Evolutionary conservation across 2,888 invertebrate genomes (phyloP), one percentile per base, ranked within the genome.

Genomic region (Agriopis aurantiaria): DNA sequence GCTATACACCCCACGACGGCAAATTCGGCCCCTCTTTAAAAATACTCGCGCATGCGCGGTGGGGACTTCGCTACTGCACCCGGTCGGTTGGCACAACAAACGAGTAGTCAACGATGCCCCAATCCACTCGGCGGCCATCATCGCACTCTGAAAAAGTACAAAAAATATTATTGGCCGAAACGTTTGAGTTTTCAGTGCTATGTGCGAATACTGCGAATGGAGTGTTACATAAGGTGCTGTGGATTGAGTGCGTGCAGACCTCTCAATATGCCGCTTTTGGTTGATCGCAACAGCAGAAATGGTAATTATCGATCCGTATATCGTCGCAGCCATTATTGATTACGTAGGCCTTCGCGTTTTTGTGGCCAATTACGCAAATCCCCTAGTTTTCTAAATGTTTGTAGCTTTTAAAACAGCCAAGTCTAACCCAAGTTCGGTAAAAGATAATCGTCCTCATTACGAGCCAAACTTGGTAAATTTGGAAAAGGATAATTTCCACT

Each of bases 281-380:
- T 93, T 73, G 89, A 92, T 79, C 80, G 85, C 74, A 89, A 82
- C 80, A 88, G 80, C 78, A 87, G 83, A 85, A 91, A 88, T 89
- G 94, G 94, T 94, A 92, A 93, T 83, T 93, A 94, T 93, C 85
- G 93, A 93, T 91, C 91, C 79, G 82, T 65, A 76, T 83, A 75
- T 78, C 73, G 72, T 80, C 82, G 87, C 89, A 82, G 91, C 92
- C 92, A 92, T 92, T 88, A 83, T 78, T 75, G 77, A 75, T 73
- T 74, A 69, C 70, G 65, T 71, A 67, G 68, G 72, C 66, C 71
- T 74, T 65, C 12, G 61, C 62, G 53, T 43, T 58, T 14, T 59
- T 48, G 41, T 51, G 61, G 51, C 7, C 10, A 60, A 11, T 41
- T 14, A 23, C 46, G 3, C 0, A 23, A 11, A 11, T 46, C 10